Base-by-base conservation (phyloP, 2,888 invertebrate species). In the Drosophila percnosoma region DNA sequence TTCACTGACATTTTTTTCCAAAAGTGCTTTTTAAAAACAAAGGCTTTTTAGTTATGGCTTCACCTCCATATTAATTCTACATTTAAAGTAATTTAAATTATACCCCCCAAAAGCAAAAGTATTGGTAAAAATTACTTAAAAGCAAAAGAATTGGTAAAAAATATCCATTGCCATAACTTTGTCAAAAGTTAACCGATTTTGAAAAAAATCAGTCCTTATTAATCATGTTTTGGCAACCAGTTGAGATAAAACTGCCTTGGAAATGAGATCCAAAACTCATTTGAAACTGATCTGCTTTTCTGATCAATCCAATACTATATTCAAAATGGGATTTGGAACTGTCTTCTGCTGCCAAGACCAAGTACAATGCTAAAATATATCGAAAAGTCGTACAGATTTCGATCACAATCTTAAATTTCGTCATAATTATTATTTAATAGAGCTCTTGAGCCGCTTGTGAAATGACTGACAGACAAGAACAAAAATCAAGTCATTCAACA, bases 401-500 rank as follows among this genome's bases (percentile, higher is more conserved):
- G 2, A 15, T 33, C 34, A 21, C 21, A 40, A 27, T 24, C 27
- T 21, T 45, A 15, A 45, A 48, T 63, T 38, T 8, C 27, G n/a
- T 11, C 29, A 27, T 64, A 66, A 63, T 60, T 49, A 67, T 60
- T 38, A 60, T 63, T 57, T 34, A 71, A 74, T 75, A 40, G 48
- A 75, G 59, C 55, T 55, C 49, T 42, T 45, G 42, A 58, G 52
- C 52, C 51, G 8, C 27, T 52, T 33, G 21, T 62, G 64, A 57
- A 55, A 38, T 60, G 29, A 51, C 33, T 58, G 54, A 34, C 58
- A 45, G 13, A 53, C 64, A 31, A 62, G 66, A 29, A 52, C 65
- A 66, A 76, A 73, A 75, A 77, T 77, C 76, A 77, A 68, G 57
- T 65, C 68, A 60, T 68, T 73, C 65, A 73, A 75, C 76, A 68